Base-by-base conservation (phyloP, 2,888 invertebrate species). In the Hypsopygia costalis region DNA sequence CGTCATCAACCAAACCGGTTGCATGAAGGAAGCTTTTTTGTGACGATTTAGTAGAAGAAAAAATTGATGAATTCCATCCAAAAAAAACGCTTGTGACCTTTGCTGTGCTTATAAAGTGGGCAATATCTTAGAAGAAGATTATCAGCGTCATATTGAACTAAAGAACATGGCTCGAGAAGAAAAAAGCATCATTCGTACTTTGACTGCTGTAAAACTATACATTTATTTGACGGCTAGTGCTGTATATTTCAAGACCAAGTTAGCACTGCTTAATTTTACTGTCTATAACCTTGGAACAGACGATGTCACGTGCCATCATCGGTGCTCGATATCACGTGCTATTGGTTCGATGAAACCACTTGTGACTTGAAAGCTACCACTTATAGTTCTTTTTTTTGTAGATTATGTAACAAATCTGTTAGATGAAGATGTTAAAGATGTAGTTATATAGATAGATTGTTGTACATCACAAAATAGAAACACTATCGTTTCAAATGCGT, bases 191-290 rank as follows among this genome's bases (percentile, higher is more conserved):
- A 32, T 54, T 11, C 52, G 52, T 40, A 39, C 44, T 36, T 6
- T 61, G 22, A 56, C 55, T 5, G 52, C 52, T 28, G 61, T 66
- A 3, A 62, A 59, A 43, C 35, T 64, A 11, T 64, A 55, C 22
- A 60, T 62, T 27, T 46, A 11, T 4, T 22, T 62, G 11, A 20
- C 37, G 8, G 61, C 59, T 27, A 66, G 61, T 51, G 55, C 61
- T 12, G 36, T 58, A 9, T 67, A 63, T 44, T 66, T 60, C n/a
- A n/a, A n/a, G n/a, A n/a, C n/a, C n/a, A n/a, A n/a, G n/a, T n/a
- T n/a, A n/a, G 4, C 4, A 16, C 46, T 63, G n/a, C 65, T 61
- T 34, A 62, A 65, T 36, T 68, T 63, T 43, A 43, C 60, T 3
- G 34, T 60, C 1, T 62, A 59, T 37, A 54, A 59, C 32, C 43